A percentile compares a stretch with the other conserved stretches of the same genome.
Conservation (phyloP, 2,113 vertebrate genomes). For the Colossoma macropomum region DNA sequence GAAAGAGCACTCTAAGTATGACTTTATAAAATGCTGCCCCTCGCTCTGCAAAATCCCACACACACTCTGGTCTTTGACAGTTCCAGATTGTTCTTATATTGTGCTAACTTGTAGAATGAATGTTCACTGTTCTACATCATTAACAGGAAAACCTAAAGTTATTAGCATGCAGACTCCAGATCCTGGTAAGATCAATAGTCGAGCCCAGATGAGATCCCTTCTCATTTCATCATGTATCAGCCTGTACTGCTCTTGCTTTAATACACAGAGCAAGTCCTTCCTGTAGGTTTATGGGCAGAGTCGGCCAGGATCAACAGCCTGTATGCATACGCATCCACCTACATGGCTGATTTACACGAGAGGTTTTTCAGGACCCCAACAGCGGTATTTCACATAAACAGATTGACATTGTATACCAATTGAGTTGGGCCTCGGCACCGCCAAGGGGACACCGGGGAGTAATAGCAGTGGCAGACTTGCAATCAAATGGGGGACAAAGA, state of each 20-base stretch:
- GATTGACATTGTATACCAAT: constrained; percentile 34
- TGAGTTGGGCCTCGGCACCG: neutral
- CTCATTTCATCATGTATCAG: neutral
- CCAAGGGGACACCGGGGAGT: constrained; percentile 25
- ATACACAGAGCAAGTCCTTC: neutral
- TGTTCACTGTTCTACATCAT: neutral
- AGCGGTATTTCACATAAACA: constrained; percentile 50
- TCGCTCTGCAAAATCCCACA: too few relatives aligned
- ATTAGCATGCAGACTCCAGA: neutral
- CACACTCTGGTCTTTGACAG: too few relatives aligned
- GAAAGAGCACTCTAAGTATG: too few relatives aligned
- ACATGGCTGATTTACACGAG: constrained; percentile 33
- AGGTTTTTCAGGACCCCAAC: constrained; percentile 24
- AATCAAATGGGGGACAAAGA: constrained; percentile 42
- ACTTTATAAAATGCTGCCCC: too few relatives aligned
- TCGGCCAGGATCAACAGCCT: constrained; percentile 23
- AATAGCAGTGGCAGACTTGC: neutral
- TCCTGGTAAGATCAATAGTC: constrained; percentile 7
- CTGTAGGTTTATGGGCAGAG: constrained; percentile 18
- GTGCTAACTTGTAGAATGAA: neutral
- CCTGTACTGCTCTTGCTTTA: constrained; percentile 2
- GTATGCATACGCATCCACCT: neutral
- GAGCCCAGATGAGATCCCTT: constrained; percentile 18
- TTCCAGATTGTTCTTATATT: neutral
- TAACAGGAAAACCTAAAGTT: neutral